Conservation (phyloP, 2,113 vertebrate species). For the Urocitellus parryii region DNA sequence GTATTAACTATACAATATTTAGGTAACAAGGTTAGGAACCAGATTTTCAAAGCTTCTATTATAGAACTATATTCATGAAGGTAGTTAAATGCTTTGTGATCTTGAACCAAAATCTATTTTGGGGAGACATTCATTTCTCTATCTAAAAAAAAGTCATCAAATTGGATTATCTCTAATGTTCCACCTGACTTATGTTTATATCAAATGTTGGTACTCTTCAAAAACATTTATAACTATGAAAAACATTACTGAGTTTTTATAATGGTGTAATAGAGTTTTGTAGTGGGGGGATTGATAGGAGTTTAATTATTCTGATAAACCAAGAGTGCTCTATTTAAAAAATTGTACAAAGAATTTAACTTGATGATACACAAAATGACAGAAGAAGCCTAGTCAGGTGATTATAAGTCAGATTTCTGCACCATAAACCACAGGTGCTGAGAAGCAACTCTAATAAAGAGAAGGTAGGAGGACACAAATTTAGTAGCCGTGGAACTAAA, state of each 20-base stretch:
- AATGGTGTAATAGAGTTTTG: neutral
- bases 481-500: constrained; percentile 19
- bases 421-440: constrained; percentile 53
- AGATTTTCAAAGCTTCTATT: neutral
- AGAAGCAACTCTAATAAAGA: constrained; percentile 71
- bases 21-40: neutral
- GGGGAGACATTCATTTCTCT: neutral
- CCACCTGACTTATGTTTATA: neutral
- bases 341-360: constrained; percentile 13
- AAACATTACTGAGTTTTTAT: neutral
- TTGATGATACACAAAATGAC: neutral
- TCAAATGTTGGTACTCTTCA: constrained; percentile 17
- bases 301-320: constrained; percentile 16
- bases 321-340: constrained; percentile 4
- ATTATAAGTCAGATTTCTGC: constrained; percentile 54
- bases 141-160: neutral
- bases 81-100: neutral
- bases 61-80: neutral
- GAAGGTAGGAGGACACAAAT: constrained; percentile 26
- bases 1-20: neutral
- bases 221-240: constrained; percentile 22
- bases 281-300: neutral
- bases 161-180: constrained; percentile 2
- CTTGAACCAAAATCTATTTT: neutral
- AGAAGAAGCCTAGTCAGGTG: constrained; percentile 25